Evolutionary conservation across 92 coral and sea anemone species (phyloP), one percentile per base, ranked within the genome.

Genomic region (Isaurus tuberculatus): DNA sequence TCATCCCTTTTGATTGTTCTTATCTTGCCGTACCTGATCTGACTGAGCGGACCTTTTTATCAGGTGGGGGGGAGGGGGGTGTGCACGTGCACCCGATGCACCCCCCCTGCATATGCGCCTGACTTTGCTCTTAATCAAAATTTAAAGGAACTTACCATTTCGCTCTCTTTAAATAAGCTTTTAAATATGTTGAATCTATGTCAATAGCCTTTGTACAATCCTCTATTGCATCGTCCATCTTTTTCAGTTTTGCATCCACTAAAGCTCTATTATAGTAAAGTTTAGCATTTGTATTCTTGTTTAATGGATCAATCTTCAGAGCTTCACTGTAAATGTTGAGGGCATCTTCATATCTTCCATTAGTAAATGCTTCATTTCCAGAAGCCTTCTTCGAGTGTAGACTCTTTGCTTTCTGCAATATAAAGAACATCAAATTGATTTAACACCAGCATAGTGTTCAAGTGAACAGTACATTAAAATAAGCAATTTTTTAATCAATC

Each of bases 81-180:
- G n/a, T n/a, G n/a, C n/a, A n/a, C n/a, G n/a, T n/a, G n/a, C n/a
- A n/a, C n/a, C n/a, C n/a, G n/a, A n/a, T n/a, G n/a, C n/a, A n/a
- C n/a, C n/a, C n/a, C n/a, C n/a, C n/a, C n/a, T n/a, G n/a, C n/a
- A n/a, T n/a, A n/a, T n/a, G n/a, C n/a, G n/a, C n/a, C n/a, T n/a
- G n/a, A n/a, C n/a, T n/a, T n/a, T n/a, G n/a, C n/a, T n/a, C n/a
- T n/a, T n/a, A n/a, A n/a, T n/a, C n/a, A n/a, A n/a, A n/a, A n/a
- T n/a, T 19, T n/a, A 63, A 26, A 7, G 29, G 1, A 25, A 75
- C 96, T 70, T 81, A 97, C 99, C 98, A 89, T 83, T 88, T 89
- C n/a, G 95, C 99, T 87, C 99, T 88, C 79, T 92, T 97, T 68
- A 97, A 32, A 80, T 97, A 97, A 80, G 99, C 99, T 80, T 97